Evolutionary conservation across 2,888 invertebrate genomes (phyloP).

Genomic region (Sacculina carcini): DNA sequence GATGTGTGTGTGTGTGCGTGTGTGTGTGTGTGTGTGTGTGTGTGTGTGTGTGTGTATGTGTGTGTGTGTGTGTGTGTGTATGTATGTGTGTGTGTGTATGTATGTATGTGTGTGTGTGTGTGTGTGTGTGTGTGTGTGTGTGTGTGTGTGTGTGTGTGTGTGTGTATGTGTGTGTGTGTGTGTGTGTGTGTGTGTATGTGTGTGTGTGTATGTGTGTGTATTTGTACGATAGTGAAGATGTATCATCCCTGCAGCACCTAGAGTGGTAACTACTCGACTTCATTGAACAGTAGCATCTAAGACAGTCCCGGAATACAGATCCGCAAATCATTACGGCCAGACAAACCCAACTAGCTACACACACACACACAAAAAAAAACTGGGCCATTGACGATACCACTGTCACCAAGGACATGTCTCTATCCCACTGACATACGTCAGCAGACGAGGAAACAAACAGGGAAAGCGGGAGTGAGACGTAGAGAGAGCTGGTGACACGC

Average conservation of each 20-base stretch:
- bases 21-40: neutral
- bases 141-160: neutral
- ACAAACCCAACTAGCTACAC: neutral
- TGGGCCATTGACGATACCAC: too few relatives aligned
- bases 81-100: neutral
- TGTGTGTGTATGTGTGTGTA: neutral
- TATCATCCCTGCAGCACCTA: too few relatives aligned
- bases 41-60: constrained; percentile 1
- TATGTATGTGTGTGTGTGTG: neutral
- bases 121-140: neutral
- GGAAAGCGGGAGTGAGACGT: too few relatives aligned
- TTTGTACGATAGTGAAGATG: neutral
- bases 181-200: neutral
- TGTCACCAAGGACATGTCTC: too few relatives aligned
- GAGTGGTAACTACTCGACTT: too few relatives aligned
- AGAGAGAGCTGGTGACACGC: too few relatives aligned
- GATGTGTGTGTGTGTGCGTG: neutral
- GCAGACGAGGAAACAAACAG: too few relatives aligned
- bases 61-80: constrained; percentile 1
- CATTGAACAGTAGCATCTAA: too few relatives aligned
- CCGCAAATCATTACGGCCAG: too few relatives aligned
- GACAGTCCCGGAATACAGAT: too few relatives aligned
- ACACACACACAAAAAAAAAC: neutral
- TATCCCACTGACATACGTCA: too few relatives aligned
- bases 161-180: neutral